Conservation (phyloP, 2,113 vertebrate species). For the Otus sunia region DNA sequence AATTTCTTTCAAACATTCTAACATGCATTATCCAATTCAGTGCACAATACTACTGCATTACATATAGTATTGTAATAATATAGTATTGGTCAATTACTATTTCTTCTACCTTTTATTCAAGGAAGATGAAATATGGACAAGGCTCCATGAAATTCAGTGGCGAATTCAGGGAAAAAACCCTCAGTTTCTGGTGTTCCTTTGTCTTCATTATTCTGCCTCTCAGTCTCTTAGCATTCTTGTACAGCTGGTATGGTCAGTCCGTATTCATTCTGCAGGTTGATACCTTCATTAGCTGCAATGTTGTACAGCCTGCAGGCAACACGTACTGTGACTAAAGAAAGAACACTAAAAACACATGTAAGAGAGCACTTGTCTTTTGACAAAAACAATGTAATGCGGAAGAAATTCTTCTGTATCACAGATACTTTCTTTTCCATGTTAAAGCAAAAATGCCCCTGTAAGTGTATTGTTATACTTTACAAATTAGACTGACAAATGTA, state of each 20-base stretch:
- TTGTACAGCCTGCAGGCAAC: neutral
- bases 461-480: neutral
- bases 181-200: neutral
- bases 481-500: neutral
- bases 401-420: neutral
- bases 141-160: neutral
- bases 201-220: neutral
- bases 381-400: neutral
- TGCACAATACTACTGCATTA: neutral
- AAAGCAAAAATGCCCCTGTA: rapidly evolving
- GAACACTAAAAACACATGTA: neutral
- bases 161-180: neutral
- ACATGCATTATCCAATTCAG: neutral
- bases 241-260: neutral
- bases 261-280: neutral
- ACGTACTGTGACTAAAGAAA: neutral
- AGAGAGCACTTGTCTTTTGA: neutral
- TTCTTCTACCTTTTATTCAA: neutral
- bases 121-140: neutral
- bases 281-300: neutral
- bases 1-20: neutral
- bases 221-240: neutral
- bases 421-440: neutral
- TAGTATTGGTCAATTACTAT: neutral
- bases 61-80: neutral